Percentiles rank a stretch among this genome's conserved stretches.
Evolutionary conservation across 92 coral and sea anemone species (phyloP).

Genomic region (Galaxea fascicularis): DNA sequence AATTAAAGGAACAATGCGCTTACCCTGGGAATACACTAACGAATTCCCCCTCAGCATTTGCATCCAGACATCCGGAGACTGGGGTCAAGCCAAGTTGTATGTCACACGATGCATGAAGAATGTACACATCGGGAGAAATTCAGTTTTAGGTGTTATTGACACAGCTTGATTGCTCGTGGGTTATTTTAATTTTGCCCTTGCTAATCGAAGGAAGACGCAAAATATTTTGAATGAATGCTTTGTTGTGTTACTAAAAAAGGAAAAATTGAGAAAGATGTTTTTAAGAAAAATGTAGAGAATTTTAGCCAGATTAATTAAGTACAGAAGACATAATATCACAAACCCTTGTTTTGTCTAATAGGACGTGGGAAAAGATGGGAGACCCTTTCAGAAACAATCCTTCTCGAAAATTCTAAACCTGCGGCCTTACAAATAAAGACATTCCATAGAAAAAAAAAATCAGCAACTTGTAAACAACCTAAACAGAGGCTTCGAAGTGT

Average conservation of each 20-base stretch:
- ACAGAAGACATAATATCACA: not conserved
- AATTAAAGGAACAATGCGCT: slow-evolving; percentile 8
- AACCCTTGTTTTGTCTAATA: not conserved
- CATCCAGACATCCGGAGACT: slow-evolving; percentile 19
- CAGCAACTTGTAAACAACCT: not conserved
- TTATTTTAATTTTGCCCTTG: not conserved
- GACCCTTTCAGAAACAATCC: not conserved
- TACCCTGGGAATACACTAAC: slow-evolving; percentile 21
- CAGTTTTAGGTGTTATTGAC: not conserved
- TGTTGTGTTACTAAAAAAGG: not conserved
- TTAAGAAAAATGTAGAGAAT: not conserved
- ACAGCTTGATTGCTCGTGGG: not conserved
- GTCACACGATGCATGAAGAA: slow-evolving; percentile 28
- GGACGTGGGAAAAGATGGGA: not conserved
- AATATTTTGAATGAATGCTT: too few relatives aligned
- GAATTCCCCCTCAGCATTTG: not conserved
- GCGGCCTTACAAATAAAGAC: not conserved
- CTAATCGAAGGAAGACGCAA: not conserved
- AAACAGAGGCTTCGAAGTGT: not conserved
- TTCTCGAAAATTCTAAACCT: not conserved
- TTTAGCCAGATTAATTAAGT: not conserved
- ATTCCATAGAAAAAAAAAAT: not conserved
- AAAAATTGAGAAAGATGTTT: not conserved
- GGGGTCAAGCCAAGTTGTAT: slow-evolving; percentile 27
- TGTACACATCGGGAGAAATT: slow-evolving; percentile 7